A percentile compares a stretch with the other conserved stretches of the same genome.
These are phyloP conservation scores for Rhyacophila evoluta DNA, from an alignment of 2,888 invertebrate genomes.

Conservation along the genomic window DNA sequence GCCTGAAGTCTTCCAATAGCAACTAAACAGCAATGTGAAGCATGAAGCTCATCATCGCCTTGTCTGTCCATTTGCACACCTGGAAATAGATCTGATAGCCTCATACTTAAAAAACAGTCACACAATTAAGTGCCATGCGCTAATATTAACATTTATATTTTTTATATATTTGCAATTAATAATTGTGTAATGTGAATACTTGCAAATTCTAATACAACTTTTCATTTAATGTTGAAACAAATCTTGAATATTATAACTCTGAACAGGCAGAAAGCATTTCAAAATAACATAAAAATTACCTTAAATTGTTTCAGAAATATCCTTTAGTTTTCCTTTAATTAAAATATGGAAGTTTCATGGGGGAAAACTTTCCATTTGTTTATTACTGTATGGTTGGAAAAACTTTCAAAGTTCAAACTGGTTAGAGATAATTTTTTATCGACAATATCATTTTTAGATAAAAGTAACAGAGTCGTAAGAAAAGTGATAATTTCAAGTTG, in stretches of 20 bases:
- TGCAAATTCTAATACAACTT: too few species aligned
- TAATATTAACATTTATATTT: not conserved
- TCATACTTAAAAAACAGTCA: constrained; percentile 56
- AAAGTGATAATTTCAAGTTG: too few species aligned
- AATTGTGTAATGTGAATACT: not conserved
- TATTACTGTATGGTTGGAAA: not conserved
- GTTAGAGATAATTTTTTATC: too few species aligned
- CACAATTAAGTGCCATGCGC: constrained; percentile 60
- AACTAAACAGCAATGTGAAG: constrained; percentile 95
- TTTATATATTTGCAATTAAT: not conserved
- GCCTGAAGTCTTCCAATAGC: constrained; percentile 96
- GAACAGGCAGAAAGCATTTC: not conserved
- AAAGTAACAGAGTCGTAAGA: too few species aligned
- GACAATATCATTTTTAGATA: too few species aligned
- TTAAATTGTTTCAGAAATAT: not conserved
- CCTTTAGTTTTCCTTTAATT: not conserved
- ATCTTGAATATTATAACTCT: too few species aligned
- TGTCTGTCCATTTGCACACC: constrained; percentile 89
- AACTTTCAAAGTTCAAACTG: not conserved
- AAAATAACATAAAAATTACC: not conserved
- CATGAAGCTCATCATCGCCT: constrained; percentile 81
- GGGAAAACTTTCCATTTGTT: not conserved
- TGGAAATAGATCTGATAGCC: constrained; percentile 79
- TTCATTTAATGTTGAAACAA: too few species aligned
- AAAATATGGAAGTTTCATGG: not conserved